phyloP scores from a whole-genome alignment of 2,888 invertebrate genomes.

The Clanis bilineata region DNA sequence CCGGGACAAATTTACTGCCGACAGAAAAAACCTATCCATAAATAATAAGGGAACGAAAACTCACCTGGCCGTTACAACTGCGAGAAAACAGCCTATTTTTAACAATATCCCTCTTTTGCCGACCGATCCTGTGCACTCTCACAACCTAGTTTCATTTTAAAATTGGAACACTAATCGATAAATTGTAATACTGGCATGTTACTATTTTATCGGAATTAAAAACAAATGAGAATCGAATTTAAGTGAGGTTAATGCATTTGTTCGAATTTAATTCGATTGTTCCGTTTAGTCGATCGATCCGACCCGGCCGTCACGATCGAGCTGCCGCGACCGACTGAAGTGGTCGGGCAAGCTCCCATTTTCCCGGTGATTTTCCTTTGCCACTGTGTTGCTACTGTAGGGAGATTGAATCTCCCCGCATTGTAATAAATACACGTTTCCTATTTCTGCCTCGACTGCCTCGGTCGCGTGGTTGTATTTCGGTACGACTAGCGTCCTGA shows the following conservation, averaged over 20 bases:
- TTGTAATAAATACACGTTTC: background rate
- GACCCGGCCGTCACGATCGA: slow-evolving; percentile 31
- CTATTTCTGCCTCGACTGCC: too few species aligned
- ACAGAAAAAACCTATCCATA: slow-evolving; percentile 27
- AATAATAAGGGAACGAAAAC: slow-evolving; percentile 29
- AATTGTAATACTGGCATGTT: slow-evolving; percentile 22
- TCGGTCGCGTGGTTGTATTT: too few species aligned
- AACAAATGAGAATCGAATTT: slow-evolving; percentile 25
- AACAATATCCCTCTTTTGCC: slow-evolving; percentile 45
- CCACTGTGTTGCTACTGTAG: slow-evolving; percentile 50
- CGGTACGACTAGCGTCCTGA: too few species aligned
- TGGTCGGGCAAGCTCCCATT: slow-evolving; percentile 39
- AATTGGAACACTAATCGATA: slow-evolving; percentile 31
- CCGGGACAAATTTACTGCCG: slow-evolving; percentile 13
- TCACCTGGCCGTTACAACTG: slow-evolving; percentile 21
- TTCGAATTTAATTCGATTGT: slow-evolving; percentile 42
- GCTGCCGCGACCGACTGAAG: slow-evolving; percentile 67
- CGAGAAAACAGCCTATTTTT: slow-evolving; percentile 22
- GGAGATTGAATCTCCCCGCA: slow-evolving; percentile 38
- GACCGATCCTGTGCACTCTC: slow-evolving; percentile 45
- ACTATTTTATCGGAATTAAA: slow-evolving; percentile 19
- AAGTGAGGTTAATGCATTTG: slow-evolving; percentile 28
- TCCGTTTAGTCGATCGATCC: slow-evolving; percentile 20
- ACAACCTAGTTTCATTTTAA: slow-evolving; percentile 47
- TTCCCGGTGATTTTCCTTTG: slow-evolving; percentile 56